phyloP scores from a whole-genome alignment of 2,888 invertebrate genomes.

The Perizoma affinitatum region DNA sequence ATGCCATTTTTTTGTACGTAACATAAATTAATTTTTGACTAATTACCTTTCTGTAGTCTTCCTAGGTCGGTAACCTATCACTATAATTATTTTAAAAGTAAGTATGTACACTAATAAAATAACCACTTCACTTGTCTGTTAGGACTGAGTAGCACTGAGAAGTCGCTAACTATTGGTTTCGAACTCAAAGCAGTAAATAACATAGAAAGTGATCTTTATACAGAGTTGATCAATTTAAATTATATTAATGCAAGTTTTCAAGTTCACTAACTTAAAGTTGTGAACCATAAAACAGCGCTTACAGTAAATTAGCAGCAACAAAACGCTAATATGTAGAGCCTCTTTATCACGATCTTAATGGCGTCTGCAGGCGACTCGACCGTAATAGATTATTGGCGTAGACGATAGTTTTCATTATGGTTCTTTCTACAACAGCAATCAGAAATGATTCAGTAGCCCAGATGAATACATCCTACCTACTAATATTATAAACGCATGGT shows the following conservation, averaged over 20 bases:
- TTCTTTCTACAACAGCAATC: conserved; percentile 34
- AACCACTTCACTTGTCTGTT: too few species aligned
- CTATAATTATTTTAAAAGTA: too few species aligned
- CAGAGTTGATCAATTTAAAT: conserved; percentile 11
- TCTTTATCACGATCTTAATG: conserved; percentile 47
- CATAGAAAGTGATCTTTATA: conserved; percentile 1
- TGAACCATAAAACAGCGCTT: conserved; percentile 30
- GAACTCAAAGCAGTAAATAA: too few species aligned
- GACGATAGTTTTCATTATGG: conserved; percentile 65
- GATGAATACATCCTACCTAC: neutral
- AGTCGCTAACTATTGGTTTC: too few species aligned
- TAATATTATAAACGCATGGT: too few species aligned
- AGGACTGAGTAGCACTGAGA: too few species aligned
- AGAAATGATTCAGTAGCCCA: conserved; percentile 13
- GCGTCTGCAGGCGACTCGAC: conserved; percentile 60
- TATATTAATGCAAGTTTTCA: conserved; percentile 15
- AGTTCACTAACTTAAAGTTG: conserved; percentile 23
- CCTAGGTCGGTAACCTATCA: too few species aligned
- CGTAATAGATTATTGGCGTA: conserved; percentile 60
- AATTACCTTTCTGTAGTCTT: too few species aligned
- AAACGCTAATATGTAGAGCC: conserved; percentile 38
- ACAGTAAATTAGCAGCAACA: conserved; percentile 36
- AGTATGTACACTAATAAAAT: too few species aligned
- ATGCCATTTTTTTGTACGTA: too few species aligned
- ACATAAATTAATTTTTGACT: too few species aligned